Conservation (phyloP, 1,140 invertebrate genomes). For the Pygmarrhopalites habei region DNA sequence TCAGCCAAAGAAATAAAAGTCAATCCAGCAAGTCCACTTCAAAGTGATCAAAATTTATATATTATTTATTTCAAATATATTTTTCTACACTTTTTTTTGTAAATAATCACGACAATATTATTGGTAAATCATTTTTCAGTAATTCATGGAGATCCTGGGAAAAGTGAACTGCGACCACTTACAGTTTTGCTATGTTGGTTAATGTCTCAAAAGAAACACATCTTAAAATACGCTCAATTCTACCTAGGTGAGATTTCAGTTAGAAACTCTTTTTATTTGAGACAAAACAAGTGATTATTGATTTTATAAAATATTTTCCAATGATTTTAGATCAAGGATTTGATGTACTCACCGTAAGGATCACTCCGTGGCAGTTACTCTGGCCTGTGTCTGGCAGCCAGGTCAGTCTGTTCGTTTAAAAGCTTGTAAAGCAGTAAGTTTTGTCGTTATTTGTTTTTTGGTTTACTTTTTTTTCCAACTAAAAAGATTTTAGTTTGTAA, state of each 20-base stretch:
- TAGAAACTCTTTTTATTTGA: no score
- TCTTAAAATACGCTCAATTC: constrained; percentile 46
- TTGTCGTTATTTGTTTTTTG: no score
- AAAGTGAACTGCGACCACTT: constrained; percentile 40
- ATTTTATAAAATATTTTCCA: no score
- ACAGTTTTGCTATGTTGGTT: constrained; percentile 47
- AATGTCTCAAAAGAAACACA: constrained; percentile 45
- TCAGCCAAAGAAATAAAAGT: constrained; percentile 24
- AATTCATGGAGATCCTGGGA: neutral
- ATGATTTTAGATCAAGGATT: constrained; percentile 47
- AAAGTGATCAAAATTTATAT: no score
- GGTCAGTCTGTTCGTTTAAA: constrained; percentile 10
- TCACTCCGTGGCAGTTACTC: constrained; percentile 42
- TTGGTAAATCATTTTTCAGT: no score
- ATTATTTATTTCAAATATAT: no score
- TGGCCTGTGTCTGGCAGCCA: constrained; percentile 41
- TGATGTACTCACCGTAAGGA: constrained; percentile 45
- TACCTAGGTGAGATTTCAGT: no score
- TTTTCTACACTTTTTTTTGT: no score
- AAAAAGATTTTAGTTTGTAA: neutral
- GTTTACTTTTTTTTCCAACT: neutral
- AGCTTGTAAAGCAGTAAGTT: no score
- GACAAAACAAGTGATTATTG: no score
- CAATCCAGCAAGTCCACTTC: constrained; percentile 7
- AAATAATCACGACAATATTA: no score